These are phyloP conservation scores for Caiman crocodilus DNA, from an alignment of 2,797 vertebrate species.

Conservation along the genomic window DNA sequence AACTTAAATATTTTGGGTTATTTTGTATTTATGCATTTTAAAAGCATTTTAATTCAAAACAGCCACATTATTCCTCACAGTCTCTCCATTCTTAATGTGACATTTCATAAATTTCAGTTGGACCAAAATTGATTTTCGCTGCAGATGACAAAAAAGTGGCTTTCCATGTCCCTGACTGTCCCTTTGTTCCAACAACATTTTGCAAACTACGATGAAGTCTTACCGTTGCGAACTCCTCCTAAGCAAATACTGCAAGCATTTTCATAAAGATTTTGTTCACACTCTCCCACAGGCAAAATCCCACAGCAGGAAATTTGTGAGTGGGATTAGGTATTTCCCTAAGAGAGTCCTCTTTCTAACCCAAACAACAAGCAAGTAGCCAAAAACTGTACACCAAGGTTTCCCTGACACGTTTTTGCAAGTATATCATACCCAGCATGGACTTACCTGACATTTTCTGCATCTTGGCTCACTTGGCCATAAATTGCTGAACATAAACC, in stretches of 20 bases:
- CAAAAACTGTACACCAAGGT: neutral
- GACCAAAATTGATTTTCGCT: neutral
- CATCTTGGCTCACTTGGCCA: neutral
- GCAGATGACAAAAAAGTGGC: neutral
- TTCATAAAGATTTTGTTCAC: neutral
- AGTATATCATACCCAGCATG: neutral
- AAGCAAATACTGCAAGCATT: neutral
- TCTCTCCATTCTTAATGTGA: neutral
- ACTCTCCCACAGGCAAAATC: neutral
- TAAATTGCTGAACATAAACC: too few relatives aligned
- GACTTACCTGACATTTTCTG: neutral
- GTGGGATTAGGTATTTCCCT: neutral
- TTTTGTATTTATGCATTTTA: neutral
- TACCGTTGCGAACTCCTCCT: neutral
- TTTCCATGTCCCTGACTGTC: neutral
- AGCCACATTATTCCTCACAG: rapidly evolving
- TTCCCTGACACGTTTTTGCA: neutral
- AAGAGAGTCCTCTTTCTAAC: neutral
- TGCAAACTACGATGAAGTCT: neutral
- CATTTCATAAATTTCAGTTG: rapidly evolving
- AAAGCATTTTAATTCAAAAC: neutral
- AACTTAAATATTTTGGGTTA: neutral
- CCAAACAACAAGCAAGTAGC: neutral
- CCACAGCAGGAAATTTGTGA: too few relatives aligned
- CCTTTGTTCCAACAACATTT: neutral